A percentile compares a stretch with the other conserved stretches of the same genome.
phyloP scores from a whole-genome alignment of 2,113 vertebrate species.

The Clinocottus analis region DNA sequence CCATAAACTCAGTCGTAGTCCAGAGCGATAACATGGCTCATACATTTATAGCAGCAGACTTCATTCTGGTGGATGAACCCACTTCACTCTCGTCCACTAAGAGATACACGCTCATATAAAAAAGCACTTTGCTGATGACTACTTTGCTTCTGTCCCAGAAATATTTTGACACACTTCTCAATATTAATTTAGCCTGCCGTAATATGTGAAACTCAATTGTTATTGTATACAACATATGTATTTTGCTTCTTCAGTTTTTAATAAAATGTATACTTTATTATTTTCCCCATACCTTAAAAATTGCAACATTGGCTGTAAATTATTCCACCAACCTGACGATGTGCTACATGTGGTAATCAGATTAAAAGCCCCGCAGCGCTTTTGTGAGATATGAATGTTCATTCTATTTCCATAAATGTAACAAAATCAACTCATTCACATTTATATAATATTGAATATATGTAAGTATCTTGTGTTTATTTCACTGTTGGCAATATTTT shows the following conservation, averaged over 20 bases:
- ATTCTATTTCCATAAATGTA: not conserved
- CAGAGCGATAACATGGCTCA: conserved; percentile 42
- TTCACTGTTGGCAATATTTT: not conserved
- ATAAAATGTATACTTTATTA: not conserved
- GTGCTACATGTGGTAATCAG: not conserved
- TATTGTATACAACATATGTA: not conserved
- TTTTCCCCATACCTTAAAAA: not conserved
- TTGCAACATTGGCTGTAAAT: not conserved
- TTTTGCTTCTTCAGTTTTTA: not conserved
- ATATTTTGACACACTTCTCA: not conserved
- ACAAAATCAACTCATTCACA: not conserved
- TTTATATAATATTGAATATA: not conserved
- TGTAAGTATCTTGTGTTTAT: too few species aligned
- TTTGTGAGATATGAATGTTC: not conserved
- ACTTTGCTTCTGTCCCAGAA: not conserved
- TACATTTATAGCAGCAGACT: conserved; percentile 44
- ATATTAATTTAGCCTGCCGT: not conserved
- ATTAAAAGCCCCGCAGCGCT: not conserved
- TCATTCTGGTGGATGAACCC: conserved; percentile 35
- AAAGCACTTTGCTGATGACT: not conserved
- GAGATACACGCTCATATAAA: conserved; percentile 6
- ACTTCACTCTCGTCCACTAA: conserved; percentile 13
- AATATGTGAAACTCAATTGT: not conserved
- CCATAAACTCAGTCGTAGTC: conserved; percentile 34
- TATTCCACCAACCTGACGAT: not conserved